phyloP scores from a whole-genome alignment of 2,113 vertebrate genomes.

The Dolichotis patagonum region DNA sequence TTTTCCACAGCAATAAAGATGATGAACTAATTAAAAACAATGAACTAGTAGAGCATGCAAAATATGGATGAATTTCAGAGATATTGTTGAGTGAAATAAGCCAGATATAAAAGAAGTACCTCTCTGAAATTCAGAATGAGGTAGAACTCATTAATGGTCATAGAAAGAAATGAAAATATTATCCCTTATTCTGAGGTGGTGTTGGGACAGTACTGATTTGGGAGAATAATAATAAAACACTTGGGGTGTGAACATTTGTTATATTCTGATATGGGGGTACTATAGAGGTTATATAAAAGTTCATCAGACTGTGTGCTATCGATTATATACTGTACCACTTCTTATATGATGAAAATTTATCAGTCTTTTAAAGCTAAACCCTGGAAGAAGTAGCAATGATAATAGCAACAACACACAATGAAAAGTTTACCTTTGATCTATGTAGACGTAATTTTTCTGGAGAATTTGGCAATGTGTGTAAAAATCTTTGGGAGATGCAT shows the following conservation, averaged over 20 bases:
- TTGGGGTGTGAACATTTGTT: neutral
- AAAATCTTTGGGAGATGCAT: neutral
- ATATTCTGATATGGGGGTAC: neutral
- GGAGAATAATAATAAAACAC: neutral
- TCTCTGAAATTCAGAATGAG: neutral
- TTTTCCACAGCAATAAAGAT: neutral
- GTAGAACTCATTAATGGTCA: neutral
- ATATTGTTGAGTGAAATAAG: neutral
- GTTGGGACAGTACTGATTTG: neutral
- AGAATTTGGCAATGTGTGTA: neutral
- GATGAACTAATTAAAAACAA: slow-evolving; percentile 21
- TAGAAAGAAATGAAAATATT: neutral
- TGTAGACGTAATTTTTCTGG: neutral
- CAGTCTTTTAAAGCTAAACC: neutral
- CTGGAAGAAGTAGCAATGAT: neutral
- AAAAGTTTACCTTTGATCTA: neutral
- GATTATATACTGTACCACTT: neutral
- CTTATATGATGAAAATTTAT: neutral
- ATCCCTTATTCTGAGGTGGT: neutral
- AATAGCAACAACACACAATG: neutral
- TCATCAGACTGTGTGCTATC: neutral
- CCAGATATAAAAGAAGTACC: neutral
- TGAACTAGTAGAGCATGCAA: neutral
- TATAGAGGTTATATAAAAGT: neutral
- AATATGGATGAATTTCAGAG: neutral